These are phyloP conservation scores for Toxostoma redivivum DNA, from an alignment of 2,113 vertebrate genomes.

Conservation along the genomic window DNA sequence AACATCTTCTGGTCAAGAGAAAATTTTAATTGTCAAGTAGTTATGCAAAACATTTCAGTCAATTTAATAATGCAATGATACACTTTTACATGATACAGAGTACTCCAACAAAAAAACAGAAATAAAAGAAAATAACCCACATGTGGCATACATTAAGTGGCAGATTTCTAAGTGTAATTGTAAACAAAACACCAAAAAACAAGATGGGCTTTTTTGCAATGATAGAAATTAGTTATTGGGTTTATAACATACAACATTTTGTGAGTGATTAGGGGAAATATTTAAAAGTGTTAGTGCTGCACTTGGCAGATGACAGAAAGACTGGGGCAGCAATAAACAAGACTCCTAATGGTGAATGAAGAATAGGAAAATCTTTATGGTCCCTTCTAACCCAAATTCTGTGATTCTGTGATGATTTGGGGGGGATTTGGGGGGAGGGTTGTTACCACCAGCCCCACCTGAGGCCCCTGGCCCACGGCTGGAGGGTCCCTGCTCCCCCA, in stretches of 20 bases:
- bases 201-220: neutral
- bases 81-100: neutral
- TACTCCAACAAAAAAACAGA: neutral
- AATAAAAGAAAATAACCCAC: neutral
- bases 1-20: neutral
- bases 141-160: neutral
- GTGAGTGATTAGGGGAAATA: neutral
- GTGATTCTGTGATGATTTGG: neutral
- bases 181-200: neutral
- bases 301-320: neutral
- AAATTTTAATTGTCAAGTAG: neutral
- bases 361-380: neutral
- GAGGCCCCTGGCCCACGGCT: neutral
- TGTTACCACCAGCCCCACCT: neutral
- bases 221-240: neutral
- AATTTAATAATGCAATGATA: neutral
- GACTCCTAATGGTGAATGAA: neutral
- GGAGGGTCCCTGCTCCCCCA: neutral
- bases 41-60: neutral
- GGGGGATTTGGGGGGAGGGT: rapidly evolving
- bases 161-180: neutral
- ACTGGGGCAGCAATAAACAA: neutral
- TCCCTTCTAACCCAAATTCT: too few species aligned
- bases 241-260: neutral
- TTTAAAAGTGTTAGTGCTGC: neutral